Base-by-base conservation (phyloP, 2,113 vertebrate genomes). In the Cnemophilus loriae region DNA sequence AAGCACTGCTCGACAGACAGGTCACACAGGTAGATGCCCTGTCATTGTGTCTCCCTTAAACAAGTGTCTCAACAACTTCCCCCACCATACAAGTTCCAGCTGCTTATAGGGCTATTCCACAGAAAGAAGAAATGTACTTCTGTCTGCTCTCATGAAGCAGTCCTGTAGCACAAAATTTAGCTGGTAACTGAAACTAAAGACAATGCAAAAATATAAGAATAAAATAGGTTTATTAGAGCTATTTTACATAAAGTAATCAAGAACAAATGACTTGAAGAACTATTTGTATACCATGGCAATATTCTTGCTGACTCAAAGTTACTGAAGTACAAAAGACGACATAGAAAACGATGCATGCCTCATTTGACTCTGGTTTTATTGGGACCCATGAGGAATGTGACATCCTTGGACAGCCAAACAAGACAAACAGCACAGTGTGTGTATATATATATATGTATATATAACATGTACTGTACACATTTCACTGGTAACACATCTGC, bases 161-260 rank as follows among this genome's bases (percentile, higher is more conserved):
- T 53, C 50, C 65, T 1, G 2, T 16, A 80, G 83, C 37, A 65
- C 20, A 56, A 52, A 68, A 30, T 22, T 27, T 22, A 83, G 23
- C 56, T 78, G 65, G 46, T 26, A 71, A 57, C 52, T 89, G 70
- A 93, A 94, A 89, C 87, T 46, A 70, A 78, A 79, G 68, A 84
- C 78, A 90, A 35, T 94, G 70, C 83, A 93, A 96, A 88, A 78
- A 80, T 74, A 5, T 97, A 98, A 97, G 96, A 98, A 98, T 87
- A 97, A 97, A 98, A 97, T 96, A 70, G 52, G 84, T 98, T 98
- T 98, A 98, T 98, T 98, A 91, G 92, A 90, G 90, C 96, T 96
- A 86, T 94, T 95, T 97, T 96, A 97, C 86, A 97, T 91, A 81
- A 89, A 84, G 73, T 77, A 92, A 89, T 94, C 71, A 91, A 94